Conservation (phyloP, 2,888 invertebrate species). For the Drosophila nigricruria region DNA sequence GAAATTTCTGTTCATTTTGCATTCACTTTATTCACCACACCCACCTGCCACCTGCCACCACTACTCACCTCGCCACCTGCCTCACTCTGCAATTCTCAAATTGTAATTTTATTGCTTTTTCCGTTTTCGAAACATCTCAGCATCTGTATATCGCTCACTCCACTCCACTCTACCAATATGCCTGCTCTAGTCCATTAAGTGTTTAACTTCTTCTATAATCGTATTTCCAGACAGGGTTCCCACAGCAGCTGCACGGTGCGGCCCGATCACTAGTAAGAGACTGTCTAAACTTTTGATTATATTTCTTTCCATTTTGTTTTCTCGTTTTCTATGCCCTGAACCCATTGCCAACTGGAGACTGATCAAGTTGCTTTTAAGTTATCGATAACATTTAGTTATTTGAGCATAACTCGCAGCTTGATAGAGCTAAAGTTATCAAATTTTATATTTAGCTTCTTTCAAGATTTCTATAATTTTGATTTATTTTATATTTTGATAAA, state of each 20-base stretch:
- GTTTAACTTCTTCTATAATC: constrained; percentile 18
- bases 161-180: constrained; percentile 21
- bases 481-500: too few species aligned
- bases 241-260: constrained; percentile 44
- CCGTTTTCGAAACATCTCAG: background rate
- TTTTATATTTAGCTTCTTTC: too few species aligned
- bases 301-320: background rate
- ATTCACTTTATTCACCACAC: constrained; percentile 9
- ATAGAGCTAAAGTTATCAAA: too few species aligned
- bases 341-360: background rate
- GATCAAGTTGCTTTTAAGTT: background rate
- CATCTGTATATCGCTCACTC: constrained; percentile 14
- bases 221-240: constrained; percentile 38
- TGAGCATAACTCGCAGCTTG: too few species aligned
- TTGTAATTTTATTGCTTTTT: background rate
- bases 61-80: constrained; percentile 4
- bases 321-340: background rate
- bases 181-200: constrained; percentile 34
- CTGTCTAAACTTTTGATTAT: background rate
- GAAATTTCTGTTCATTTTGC: background rate
- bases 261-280: constrained; percentile 46
- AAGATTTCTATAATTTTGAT: too few species aligned
- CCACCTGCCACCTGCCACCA: background rate
- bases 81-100: constrained; percentile 7
- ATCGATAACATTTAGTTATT: background rate